Evolutionary conservation across 2,888 invertebrate genomes (phyloP).

Genomic region (Galerucella nymphaeae): DNA sequence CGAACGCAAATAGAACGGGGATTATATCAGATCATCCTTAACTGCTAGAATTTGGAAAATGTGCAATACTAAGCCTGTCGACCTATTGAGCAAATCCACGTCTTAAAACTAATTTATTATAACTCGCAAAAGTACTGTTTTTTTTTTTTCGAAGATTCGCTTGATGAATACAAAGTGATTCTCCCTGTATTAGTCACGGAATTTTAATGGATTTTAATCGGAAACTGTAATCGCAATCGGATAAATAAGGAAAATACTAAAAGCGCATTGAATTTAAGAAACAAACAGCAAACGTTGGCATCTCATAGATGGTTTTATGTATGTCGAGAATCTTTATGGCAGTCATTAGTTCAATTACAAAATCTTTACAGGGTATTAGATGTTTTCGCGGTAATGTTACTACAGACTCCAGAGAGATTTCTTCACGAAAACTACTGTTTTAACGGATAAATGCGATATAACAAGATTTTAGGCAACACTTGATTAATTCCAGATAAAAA

Average conservation of each 20-base stretch:
- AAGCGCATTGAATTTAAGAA: slow-evolving; percentile 38
- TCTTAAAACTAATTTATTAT: too few relatives aligned
- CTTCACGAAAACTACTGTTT: slow-evolving; percentile 30
- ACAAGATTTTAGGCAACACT: background rate
- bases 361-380: slow-evolving; percentile 42
- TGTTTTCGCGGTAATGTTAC: slow-evolving; percentile 39
- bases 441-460: slow-evolving; percentile 6
- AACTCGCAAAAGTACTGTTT: background rate
- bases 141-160: background rate
- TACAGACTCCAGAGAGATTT: slow-evolving; percentile 23
- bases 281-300: slow-evolving; percentile 33
- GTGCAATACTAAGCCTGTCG: background rate
- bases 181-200: slow-evolving; percentile 10
- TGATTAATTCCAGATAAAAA: background rate
- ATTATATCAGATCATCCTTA: background rate
- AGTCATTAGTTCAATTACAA: slow-evolving; percentile 44
- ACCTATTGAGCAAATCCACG: background rate
- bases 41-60: slow-evolving; percentile 2
- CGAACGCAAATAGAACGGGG: background rate
- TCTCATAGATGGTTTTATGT: slow-evolving; percentile 45
- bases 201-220: slow-evolving; percentile 12
- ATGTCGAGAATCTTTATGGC: slow-evolving; percentile 43
- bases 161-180: background rate
- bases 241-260: slow-evolving; percentile 42
- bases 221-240: slow-evolving; percentile 22